Evolutionary conservation across 2,113 vertebrate species (phyloP), one percentile per base, ranked within the genome.

Genomic region (Hemicordylus capensis): DNA sequence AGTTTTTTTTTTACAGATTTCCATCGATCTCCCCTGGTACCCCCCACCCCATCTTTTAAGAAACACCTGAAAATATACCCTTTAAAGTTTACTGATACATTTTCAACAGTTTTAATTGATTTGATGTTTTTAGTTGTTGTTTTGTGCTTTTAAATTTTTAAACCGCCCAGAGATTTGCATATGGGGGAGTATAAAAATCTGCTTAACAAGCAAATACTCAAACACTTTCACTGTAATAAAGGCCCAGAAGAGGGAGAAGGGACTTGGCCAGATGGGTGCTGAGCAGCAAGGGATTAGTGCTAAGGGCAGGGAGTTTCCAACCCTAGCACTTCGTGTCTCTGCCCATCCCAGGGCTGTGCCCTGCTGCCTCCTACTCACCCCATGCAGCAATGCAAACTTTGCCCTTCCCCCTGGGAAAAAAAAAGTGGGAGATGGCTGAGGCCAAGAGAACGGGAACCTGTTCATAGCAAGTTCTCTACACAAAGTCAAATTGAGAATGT

Each of bases 301-400:
- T 59, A 59, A 82, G 54, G 67, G 67, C 67, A 82, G 67, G 67
- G 80, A 73, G 54, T 73, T 82, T 59, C 67, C 67, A 58, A 59
- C 59, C 51, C 80, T 82, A 67, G 67, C 54, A 59, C 34, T 73
- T 82, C 37, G 6, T 82, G 80, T 72, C 39, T 44, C 51, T 72
- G 51, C 67, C 26, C 67, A 82, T 82, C 67, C 80, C 80, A 82
- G 54, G 80, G 80, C 80, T 72, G 54, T 73, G 54, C 80, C 80
- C 28, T 54, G 63, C 79, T 37, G 46, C 63, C 79, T 54, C 63
- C 80, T 72, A 59, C 67, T 73, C 67, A 73, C 9, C 39, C 54
- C 26, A 42, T 59, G 37, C 37, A 82, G 54, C 51, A 82, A 59
- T 56, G 39, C 67, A 31, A 59, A 28, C 28, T 24, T 44, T 72